Base-by-base conservation (phyloP, 2,888 invertebrate species). In the Venusia cambrica region DNA sequence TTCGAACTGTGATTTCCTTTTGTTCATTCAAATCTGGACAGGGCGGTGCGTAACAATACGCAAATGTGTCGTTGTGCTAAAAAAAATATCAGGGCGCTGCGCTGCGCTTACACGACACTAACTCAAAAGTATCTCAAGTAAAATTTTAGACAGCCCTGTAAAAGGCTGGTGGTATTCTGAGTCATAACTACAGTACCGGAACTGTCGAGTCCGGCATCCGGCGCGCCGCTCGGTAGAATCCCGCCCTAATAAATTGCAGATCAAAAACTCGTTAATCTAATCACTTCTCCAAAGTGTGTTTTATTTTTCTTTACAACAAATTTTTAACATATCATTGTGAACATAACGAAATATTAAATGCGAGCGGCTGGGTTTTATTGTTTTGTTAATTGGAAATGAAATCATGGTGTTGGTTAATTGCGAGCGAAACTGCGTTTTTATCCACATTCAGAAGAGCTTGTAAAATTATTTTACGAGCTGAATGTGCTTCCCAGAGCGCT, bases 241-340 rank as follows among this genome's bases (percentile, higher is more conserved):
- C 56, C 56, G 57, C 62, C 49, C 52, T 73, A 67, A 75, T 76
- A 80, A 78, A 81, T 80, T 74, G 71, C 67, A 76, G 73, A 80
- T 80, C 78, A 83, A 73, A 77, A 76, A 68, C 76, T 76, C 77
- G 77, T 83, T 80, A 74, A 72, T 75, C 65, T 73, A 73, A 74
- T 73, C 66, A 68, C 53, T 54, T 35, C 54, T 53, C 44, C 38
- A 54, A 60, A 57, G 60, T 58, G 62, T n/a, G n/a, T n/a, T n/a
- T n/a, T n/a, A 64, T 65, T 63, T 63, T 39, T 35, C 32, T 27
- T 32, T 36, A 24, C 5, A 19, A 19, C 25, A 6, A 11, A 22
- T 37, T 44, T 42, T 47, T 39, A 43, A 42, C 48, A 45, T 45
- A 48, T 45, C 27, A 43, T 40, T 38, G 32, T 24, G 26, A 30